phyloP scores from a whole-genome alignment of 2,797 vertebrate species.

The Buceros bicornis region DNA sequence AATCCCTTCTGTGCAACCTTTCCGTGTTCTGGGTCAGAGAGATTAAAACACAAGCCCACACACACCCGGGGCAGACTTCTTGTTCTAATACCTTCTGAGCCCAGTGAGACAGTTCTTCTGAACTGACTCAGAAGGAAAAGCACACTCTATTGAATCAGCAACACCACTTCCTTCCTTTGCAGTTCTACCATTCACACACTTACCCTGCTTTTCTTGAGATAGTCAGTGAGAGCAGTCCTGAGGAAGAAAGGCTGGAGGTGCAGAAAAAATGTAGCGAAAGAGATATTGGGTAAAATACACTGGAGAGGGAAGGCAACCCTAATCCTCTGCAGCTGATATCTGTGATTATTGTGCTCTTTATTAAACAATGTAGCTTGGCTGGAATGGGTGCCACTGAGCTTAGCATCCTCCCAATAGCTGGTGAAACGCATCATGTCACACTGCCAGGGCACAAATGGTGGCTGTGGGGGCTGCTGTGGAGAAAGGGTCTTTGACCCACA shows the following conservation, averaged over 20 bases:
- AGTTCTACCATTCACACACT: slow-evolving; percentile 34
- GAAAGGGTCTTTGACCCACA: slow-evolving; percentile 38
- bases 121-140: slow-evolving; percentile 70
- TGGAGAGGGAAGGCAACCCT: neutral
- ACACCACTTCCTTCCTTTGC: slow-evolving; percentile 67
- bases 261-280: neutral
- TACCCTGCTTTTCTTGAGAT: neutral
- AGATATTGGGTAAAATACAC: neutral
- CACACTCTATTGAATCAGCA: slow-evolving; percentile 66
- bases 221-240: neutral
- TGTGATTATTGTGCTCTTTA: neutral
- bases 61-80: slow-evolving; percentile 5
- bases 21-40: slow-evolving; percentile 33
- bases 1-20: slow-evolving; percentile 42
- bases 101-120: slow-evolving; percentile 52
- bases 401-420: neutral
- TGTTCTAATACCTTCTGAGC: slow-evolving; percentile 52
- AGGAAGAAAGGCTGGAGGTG: neutral
- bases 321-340: slow-evolving; percentile 8
- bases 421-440: slow-evolving; percentile 1
- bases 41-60: slow-evolving; percentile 45
- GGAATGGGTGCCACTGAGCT: slow-evolving; percentile 2
- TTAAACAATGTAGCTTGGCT: slow-evolving; percentile 14
- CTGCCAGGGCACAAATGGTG: neutral
- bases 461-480: neutral